Evolutionary conservation across 1,140 invertebrate genomes (phyloP), one percentile per base, ranked within the genome.

Genomic region (Stratiolaelaps scimitus): DNA sequence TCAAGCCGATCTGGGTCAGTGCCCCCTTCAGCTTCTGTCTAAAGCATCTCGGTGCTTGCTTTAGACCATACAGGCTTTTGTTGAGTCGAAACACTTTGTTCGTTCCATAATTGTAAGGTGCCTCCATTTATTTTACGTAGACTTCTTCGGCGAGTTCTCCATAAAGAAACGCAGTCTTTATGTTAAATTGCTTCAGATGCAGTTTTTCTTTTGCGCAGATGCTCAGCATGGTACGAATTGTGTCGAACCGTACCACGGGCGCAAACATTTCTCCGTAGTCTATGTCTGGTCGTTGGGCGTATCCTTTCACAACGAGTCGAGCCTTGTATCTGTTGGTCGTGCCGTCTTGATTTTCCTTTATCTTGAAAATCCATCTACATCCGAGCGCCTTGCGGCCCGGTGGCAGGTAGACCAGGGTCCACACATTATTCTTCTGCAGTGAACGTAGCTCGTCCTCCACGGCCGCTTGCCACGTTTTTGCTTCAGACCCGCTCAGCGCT

Each of bases 291-390:
- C 66, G 66, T 69, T 77, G 75, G 7, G 53, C 45, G 67, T 70
- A 78, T 1, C 76, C 77, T 71, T 72, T 72, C 7, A 71, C 72
- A 0, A 78, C 75, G 15, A 77, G 69, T 44, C 76, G 34, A 5
- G 74, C 74, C 70, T 76, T 77, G 17, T 65, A 66, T 43, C 73
- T 70, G 65, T 72, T 69, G 29, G 72, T n/a, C n/a, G n/a, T n/a
- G n/a, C n/a, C 69, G 64, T 72, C 65, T 7, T 56, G 26, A 69
- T 71, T 72, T 26, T n/a, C 69, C 65, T 70, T 76, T 13, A 71
- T 69, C 45, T 69, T 74, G 13, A 71, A 73, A 17, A 78, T 72
- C 74, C 73, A 77, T 69, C 64, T 45, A 65, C 70, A 76, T 74
- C 44, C 71, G 28, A 76, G 68, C 10, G 56, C 46, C 44, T 48